Conservation (phyloP, 35 echinoderm and acorn worm species). For the Anneissia japonica region DNA sequence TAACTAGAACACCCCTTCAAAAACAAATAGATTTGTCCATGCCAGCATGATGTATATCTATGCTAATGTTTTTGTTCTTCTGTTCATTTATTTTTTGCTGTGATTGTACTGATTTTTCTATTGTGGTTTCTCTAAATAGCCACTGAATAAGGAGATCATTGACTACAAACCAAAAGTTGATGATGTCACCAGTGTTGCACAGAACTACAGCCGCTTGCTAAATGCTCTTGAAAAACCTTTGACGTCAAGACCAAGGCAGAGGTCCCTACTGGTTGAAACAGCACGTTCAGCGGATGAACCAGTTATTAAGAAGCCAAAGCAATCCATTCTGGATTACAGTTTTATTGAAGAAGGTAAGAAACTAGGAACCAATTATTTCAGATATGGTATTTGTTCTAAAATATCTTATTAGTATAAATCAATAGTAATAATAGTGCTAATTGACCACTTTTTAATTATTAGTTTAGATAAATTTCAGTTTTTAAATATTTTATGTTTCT, state of each 20-base stretch:
- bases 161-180: conserved; percentile 58
- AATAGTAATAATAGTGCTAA: no score
- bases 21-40: no score
- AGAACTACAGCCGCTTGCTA: conserved; percentile 55
- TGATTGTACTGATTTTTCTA: no score
- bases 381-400: no score
- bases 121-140: conserved; percentile 43
- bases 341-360: not conserved
- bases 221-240: conserved; percentile 60
- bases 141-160: conserved; percentile 56
- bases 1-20: no score
- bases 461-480: no score
- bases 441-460: no score
- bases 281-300: conserved; percentile 11
- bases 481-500: not conserved
- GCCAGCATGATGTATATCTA: no score
- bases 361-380: no score
- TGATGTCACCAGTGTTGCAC: conserved; percentile 47
- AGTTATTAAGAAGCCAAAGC: conserved; percentile 40
- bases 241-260: conserved; percentile 44
- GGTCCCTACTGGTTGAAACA: conserved; percentile 49
- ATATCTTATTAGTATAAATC: no score
- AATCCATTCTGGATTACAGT: conserved; percentile 23
- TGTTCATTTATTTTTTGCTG: no score
- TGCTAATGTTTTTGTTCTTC: no score